phyloP scores from a whole-genome alignment of 2,113 vertebrate genomes.

The Tapirus terrestris region DNA sequence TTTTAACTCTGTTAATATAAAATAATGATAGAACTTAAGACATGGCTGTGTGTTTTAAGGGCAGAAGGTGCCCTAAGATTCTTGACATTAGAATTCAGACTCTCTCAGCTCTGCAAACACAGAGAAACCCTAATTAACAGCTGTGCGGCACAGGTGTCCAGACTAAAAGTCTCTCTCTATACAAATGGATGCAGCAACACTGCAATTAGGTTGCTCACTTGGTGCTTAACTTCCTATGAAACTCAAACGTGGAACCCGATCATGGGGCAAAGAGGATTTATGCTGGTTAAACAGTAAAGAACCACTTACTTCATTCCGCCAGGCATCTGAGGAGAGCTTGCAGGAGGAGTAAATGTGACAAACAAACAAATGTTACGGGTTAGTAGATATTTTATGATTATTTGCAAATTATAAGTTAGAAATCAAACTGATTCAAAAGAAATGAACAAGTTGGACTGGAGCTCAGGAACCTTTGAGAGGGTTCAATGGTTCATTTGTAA shows the following conservation, averaged over 20 bases:
- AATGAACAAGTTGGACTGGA: neutral
- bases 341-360: neutral
- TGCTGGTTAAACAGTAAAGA: neutral
- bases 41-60: neutral
- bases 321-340: neutral
- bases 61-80: neutral
- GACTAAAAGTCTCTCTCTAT: neutral
- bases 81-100: neutral
- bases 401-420: neutral
- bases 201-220: neutral
- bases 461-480: neutral
- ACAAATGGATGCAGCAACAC: neutral
- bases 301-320: neutral
- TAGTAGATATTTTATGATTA: neutral
- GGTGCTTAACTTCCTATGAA: neutral
- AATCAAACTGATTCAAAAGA: neutral
- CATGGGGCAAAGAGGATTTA: neutral
- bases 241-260: neutral
- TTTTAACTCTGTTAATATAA: slow-evolving; percentile 2
- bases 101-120: neutral
- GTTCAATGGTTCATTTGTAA: neutral
- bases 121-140: neutral
- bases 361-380: neutral
- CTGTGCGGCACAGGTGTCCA: neutral
- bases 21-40: neutral